Evolutionary conservation across 2,888 invertebrate species (phyloP), one percentile per base, ranked within the genome.

Genomic region (Troides helena): DNA sequence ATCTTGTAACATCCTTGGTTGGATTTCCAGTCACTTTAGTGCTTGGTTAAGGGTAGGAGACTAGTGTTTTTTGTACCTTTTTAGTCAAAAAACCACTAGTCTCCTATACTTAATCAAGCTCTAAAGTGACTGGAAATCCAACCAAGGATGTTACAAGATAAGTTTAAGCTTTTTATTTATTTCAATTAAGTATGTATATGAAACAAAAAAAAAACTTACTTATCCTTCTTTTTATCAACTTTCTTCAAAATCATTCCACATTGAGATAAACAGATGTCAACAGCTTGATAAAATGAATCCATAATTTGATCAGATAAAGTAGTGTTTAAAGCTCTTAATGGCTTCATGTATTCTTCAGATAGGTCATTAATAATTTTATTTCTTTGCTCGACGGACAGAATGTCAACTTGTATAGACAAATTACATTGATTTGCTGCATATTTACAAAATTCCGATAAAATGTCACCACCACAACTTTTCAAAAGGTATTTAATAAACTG

Each of bases 221-320:
- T 94, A 83, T 96, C 96, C 82, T 97, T 97, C 84, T 98, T 98
- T 85, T 98, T 98, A 83, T 99, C 98, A 72, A 96, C 94, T 86
- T 98, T 98, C 80, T 96, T 97, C 72, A 98, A 87, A 75, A 97
- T 95, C 94, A 98, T 95, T 71, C 96, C 95, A 82, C 96, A 96
- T 65, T 94, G 91, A 23, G 94, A 89, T 75, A 98, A 89, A 62
- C 96, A 95, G 1, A 93, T 85, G 78, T 98, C 98, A 58, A 96
- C 92, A n/a, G 95, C 93, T 75, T 93, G 92, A 76, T 97, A 94
- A 85, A 98, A 98, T 6, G 96, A 95, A 68, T 98, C 98, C 69
- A 97, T 89, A 70, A 93, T 95, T 81, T 93, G 94, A 63, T 95
- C 95, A 73, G 93, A 89, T 14, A 97, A 80, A 8, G 96, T 93